Conservation (phyloP, 1,140 invertebrate species). For the Teleogryllus occipitalis region DNA sequence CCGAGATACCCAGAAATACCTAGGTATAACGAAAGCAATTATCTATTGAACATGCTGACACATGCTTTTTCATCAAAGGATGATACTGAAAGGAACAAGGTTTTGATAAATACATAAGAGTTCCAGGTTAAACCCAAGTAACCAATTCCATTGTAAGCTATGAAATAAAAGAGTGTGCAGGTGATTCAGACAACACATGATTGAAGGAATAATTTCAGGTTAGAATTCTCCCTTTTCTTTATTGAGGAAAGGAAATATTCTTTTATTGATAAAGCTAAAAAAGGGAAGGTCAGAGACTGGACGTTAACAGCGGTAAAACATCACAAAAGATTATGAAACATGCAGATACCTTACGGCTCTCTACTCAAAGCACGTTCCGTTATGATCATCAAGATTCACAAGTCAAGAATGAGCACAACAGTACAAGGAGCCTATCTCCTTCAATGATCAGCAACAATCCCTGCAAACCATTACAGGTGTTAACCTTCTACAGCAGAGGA, state of each 20-base stretch:
- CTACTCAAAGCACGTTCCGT: slow-evolving; percentile 13
- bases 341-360: slow-evolving; percentile 13
- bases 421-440: not conserved
- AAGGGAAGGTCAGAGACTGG: not conserved
- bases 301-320: slow-evolving; percentile 1
- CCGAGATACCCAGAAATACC: not conserved
- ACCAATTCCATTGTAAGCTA: not conserved
- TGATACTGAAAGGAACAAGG: not conserved
- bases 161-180: not conserved
- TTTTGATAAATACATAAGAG: not conserved
- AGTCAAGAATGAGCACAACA: slow-evolving; percentile 11
- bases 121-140: slow-evolving; percentile 1
- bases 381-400: slow-evolving; percentile 10
- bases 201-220: not conserved
- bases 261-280: not conserved
- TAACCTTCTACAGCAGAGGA: slow-evolving; percentile 9
- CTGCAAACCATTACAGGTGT: slow-evolving; percentile 12
- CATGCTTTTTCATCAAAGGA: not conserved
- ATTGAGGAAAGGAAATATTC: not conserved
- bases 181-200: not conserved
- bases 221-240: not conserved
- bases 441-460: slow-evolving; percentile 13
- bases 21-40: not conserved
- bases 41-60: not conserved
- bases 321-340: slow-evolving; percentile 17